Evolutionary conservation across 2,888 invertebrate genomes (phyloP).

Genomic region (Busseola fusca): DNA sequence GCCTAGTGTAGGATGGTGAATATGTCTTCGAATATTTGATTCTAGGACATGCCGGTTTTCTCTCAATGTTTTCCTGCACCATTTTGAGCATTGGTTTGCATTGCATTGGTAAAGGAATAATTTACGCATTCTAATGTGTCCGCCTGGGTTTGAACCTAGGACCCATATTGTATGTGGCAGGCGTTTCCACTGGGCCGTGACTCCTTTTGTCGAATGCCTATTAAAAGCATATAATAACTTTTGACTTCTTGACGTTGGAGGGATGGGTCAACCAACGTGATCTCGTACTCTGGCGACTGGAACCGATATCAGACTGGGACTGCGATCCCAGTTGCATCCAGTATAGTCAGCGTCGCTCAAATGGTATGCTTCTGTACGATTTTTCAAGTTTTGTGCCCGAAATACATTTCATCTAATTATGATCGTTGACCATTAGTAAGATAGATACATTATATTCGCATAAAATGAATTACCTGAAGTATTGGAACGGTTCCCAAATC

Average conservation of each 20-base stretch:
- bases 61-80: background rate
- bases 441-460: background rate
- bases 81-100: too few relatives aligned
- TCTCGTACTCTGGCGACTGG: background rate
- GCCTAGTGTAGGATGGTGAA: background rate
- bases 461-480: constrained; percentile 91
- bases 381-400: background rate
- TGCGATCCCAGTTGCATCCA: background rate
- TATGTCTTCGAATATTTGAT: background rate
- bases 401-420: background rate
- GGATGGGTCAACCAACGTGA: too few relatives aligned
- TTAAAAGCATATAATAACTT: background rate
- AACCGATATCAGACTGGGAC: background rate
- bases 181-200: background rate
- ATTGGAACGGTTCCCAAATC: constrained; percentile 96
- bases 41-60: background rate
- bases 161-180: background rate
- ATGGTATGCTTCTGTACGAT: background rate
- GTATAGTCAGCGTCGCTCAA: background rate
- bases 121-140: background rate
- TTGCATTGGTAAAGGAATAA: background rate
- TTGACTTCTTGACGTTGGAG: background rate
- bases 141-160: background rate
- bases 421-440: background rate
- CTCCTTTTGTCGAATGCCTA: background rate